Evolutionary conservation across 2,797 vertebrate species (phyloP), one percentile per base, ranked within the genome.

Genomic region (Odontamblyopus rebecca): DNA sequence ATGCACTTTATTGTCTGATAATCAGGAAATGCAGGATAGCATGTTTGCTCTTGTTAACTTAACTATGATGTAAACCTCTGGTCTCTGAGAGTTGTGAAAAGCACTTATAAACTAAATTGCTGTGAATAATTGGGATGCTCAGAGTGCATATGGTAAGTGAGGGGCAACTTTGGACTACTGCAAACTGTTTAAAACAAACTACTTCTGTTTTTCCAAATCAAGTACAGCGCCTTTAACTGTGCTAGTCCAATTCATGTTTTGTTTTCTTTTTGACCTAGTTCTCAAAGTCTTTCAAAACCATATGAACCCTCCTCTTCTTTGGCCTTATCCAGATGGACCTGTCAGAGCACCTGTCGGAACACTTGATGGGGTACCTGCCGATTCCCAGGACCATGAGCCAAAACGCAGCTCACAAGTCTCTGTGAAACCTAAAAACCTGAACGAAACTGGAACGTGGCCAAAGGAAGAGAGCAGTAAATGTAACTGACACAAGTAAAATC

Each of bases 381-480:
- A 88, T 90, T 93, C 89, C 88, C 92, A 90, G 80, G 88, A 79
- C 69, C 82, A 23, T 41, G 74, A 91, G 91, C 88, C 90, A 90
- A 82, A 53, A 73, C 86, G 75, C 76, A 78, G 84, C 87, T 89
- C 86, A 8, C 48, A 82, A 2, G 29, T 61, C 59, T 32, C 60
- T 93, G 81, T 88, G 91, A 95, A 94, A 94, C 93, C 90, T 77
- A 50, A 62, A 1, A 82, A 61, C 16, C 30, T n/a, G 86, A 90
- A 89, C 83, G 93, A 94, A 94, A 94, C 93, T 94, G 94, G 93
- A 91, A 0, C 26, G 0, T 48, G 26, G 90, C 94, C 94, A 94
- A 84, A 81, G 73, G 91, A 91, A 82, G 85, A 86, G 78, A 79
- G 82, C 77, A 82, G 66, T 89, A 86, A 90, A 87, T 89, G 83